Evolutionary conservation across 2,113 vertebrate genomes (phyloP).

Genomic region (Trematomus loennbergii): DNA sequence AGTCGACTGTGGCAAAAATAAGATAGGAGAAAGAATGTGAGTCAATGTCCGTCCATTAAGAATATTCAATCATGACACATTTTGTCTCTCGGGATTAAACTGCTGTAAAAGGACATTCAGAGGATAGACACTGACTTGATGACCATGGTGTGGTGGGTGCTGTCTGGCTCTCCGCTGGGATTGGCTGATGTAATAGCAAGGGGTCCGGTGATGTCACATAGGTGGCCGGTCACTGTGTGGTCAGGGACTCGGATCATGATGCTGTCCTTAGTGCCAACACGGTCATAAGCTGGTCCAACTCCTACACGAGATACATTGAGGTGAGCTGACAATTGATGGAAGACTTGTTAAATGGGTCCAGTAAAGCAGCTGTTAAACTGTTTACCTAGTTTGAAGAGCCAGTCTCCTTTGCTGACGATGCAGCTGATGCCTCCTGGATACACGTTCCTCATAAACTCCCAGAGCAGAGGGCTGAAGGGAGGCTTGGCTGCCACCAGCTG

Average conservation of each 20-base stretch:
- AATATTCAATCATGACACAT: neutral
- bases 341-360: neutral
- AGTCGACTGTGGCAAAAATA: slow-evolving; percentile 82
- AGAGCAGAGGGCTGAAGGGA: slow-evolving; percentile 90
- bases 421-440: slow-evolving; percentile 93
- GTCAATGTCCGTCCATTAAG: neutral
- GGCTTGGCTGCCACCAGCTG: slow-evolving; percentile 87
- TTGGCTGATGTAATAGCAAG: slow-evolving; percentile 92
- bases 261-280: slow-evolving; percentile 90
- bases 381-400: slow-evolving; percentile 88
- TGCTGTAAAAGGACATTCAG: neutral
- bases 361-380: neutral
- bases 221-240: slow-evolving; percentile 87
- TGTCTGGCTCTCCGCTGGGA: slow-evolving; percentile 91
- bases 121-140: slow-evolving; percentile 83
- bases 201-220: slow-evolving; percentile 90
- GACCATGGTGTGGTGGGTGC: slow-evolving; percentile 92
- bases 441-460: slow-evolving; percentile 92
- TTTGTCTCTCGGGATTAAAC: neutral
- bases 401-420: slow-evolving; percentile 91
- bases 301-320: slow-evolving; percentile 69
- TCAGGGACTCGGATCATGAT: slow-evolving; percentile 94
- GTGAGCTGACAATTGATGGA: neutral
- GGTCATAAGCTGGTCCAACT: slow-evolving; percentile 88
- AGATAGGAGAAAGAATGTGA: neutral